Evolutionary conservation across 2,113 vertebrate genomes (phyloP), one percentile per base, ranked within the genome.

Genomic region (Pseudois nayaur): DNA sequence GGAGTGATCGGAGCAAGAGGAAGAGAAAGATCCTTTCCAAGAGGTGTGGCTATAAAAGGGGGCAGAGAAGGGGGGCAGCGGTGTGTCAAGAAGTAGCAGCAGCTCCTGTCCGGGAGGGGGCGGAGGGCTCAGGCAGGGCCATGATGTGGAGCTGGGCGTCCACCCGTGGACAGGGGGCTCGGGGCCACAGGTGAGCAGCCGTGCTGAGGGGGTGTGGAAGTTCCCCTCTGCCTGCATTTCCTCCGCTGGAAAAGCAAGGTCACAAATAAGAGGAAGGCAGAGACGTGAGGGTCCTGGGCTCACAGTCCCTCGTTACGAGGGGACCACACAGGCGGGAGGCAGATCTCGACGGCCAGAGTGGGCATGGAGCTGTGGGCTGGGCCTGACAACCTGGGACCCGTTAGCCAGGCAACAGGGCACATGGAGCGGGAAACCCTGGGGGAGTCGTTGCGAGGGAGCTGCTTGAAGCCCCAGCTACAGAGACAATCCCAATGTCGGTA

Each of bases 271-370:
- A 31, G 40, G 29, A 27, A 31, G 36, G 40, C 12, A 29, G 17
- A 23, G 40, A 13, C 10, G 6, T 33, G 16, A 33, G 40, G 40
- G 6, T 29, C 25, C 67, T 3, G 3, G 67, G n/a, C 67, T 71
- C 67, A 23, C 13, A 13, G 31, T 25, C 43, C 12, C 4, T 0
- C 7, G 0, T 33, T 25, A 4, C 0, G 3, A 50, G 55, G 9
- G 25, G 19, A 25, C 17, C 55, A 8, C 21, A 29, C 10, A 11
- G 10, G 55, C 16, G 3, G 85, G 59, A 48, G 43, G 60, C 8
- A 36, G 45, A 17, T 27, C 13, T 27, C 1, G 14, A n/a, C 5
- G 0, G 23, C 48, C 17, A 6, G 21, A 87, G 5, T 6, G 17
- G 4, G 43, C 43, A 4, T 5, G 29, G 29, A 45, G 25, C 52